Conservation (phyloP, 1,140 invertebrate species). For the Platorchestia sp. region DNA sequence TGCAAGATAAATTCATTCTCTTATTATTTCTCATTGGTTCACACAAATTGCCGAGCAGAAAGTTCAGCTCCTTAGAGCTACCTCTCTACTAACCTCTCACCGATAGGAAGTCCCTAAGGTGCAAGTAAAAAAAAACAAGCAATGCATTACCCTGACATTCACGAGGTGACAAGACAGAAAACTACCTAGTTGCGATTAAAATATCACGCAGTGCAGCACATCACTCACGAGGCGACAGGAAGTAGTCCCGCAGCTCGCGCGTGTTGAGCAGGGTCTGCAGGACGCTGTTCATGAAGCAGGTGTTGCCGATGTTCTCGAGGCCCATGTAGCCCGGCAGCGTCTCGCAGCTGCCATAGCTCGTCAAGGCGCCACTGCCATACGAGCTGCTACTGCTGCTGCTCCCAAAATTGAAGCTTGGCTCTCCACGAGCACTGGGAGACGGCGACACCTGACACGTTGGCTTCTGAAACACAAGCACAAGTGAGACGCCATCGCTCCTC, state of each 20-base stretch:
- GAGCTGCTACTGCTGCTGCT: slow-evolving; percentile 39
- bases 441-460: slow-evolving; percentile 65
- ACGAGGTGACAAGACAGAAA: too few species aligned
- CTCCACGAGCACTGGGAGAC: slow-evolving; percentile 48
- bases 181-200: too few species aligned
- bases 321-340: slow-evolving; percentile 75
- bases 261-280: slow-evolving; percentile 73
- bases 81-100: too few species aligned
- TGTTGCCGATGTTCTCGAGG: slow-evolving; percentile 77
- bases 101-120: too few species aligned
- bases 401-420: slow-evolving; percentile 50
- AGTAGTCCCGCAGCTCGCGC: slow-evolving; percentile 70
- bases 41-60: too few species aligned
- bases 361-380: slow-evolving; percentile 27
- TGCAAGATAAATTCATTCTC: too few species aligned
- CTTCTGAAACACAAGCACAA: slow-evolving; percentile 58
- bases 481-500: background rate
- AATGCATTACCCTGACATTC: too few species aligned
- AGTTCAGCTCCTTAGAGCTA: too few species aligned
- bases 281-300: slow-evolving; percentile 79
- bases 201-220: background rate
- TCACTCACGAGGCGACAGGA: slow-evolving; percentile 67
- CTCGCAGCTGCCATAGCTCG: slow-evolving; percentile 29
- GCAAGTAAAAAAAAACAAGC: too few species aligned
- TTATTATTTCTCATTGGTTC: too few species aligned